These are phyloP conservation scores for Carcinoscorpius rotundicauda DNA, from an alignment of 1,140 invertebrate species.

Conservation along the genomic window DNA sequence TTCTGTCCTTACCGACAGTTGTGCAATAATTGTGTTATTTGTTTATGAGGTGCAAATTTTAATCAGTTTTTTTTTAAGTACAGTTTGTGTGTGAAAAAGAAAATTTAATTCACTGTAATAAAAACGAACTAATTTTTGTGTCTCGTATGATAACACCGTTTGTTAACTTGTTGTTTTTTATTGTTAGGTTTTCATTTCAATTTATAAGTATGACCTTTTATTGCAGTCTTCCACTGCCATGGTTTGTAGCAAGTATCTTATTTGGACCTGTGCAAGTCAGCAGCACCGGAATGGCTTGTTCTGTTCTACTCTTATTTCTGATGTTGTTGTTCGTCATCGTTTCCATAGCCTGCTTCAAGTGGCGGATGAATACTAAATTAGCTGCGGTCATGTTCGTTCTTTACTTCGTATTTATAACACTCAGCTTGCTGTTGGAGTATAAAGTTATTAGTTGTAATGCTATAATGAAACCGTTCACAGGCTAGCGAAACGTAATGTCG, in stretches of 20 bases:
- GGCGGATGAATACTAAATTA: constrained; percentile 92
- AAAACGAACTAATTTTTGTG: too few relatives aligned
- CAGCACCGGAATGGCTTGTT: constrained; percentile 92
- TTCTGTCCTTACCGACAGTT: too few relatives aligned
- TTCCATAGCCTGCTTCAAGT: constrained; percentile 87
- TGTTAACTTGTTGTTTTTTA: too few relatives aligned
- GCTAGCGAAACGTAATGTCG: too few relatives aligned
- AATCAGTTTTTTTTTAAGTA: too few relatives aligned
- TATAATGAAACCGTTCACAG: constrained; percentile 10
- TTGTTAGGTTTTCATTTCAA: too few relatives aligned
- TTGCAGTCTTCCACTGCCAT: constrained; percentile 86
- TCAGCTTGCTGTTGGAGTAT: constrained; percentile 87
- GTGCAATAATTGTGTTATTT: too few relatives aligned
- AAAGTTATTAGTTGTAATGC: constrained; percentile 60
- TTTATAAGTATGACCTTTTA: not conserved
- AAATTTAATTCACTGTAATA: too few relatives aligned
- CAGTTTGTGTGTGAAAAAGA: too few relatives aligned
- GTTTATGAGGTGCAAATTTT: too few relatives aligned
- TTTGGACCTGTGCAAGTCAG: constrained; percentile 73
- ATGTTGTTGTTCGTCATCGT: constrained; percentile 94
- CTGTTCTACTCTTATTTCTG: constrained; percentile 82
- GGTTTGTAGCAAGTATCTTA: constrained; percentile 80
- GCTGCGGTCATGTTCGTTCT: constrained; percentile 93
- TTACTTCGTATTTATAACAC: constrained; percentile 88
- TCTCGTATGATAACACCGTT: too few relatives aligned